Evolutionary conservation across 2,888 invertebrate species (phyloP).

Genomic region (Phaedon cochleariae): DNA sequence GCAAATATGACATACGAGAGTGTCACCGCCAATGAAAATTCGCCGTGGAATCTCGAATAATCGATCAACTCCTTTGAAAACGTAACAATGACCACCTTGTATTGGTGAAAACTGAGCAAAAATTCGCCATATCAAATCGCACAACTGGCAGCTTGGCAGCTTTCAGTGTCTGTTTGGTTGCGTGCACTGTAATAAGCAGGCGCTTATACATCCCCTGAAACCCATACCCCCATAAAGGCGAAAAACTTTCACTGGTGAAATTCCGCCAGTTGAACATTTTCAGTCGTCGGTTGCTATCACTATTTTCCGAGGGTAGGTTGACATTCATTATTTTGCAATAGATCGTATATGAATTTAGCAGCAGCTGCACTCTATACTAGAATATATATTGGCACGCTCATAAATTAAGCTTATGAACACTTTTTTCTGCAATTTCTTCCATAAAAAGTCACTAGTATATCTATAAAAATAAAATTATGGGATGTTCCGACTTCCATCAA

Average conservation of each 20-base stretch:
- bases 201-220: constrained; percentile 49
- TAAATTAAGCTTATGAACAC: too few species aligned
- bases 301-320: background rate
- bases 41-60: background rate
- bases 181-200: constrained; percentile 55
- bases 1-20: too few species aligned
- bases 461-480: too few species aligned
- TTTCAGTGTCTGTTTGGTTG: constrained; percentile 54
- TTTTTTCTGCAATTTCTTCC: too few species aligned
- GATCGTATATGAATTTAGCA: too few species aligned
- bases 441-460: too few species aligned
- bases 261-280: constrained; percentile 7
- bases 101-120: constrained; percentile 19
- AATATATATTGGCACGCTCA: background rate
- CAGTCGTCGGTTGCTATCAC: background rate
- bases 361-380: too few species aligned
- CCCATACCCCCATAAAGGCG: constrained; percentile 30
- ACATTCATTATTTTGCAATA: too few species aligned
- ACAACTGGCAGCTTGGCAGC: constrained; percentile 49
- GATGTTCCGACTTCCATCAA: too few species aligned
- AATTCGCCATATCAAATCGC: constrained; percentile 28
- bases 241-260: constrained; percentile 17
- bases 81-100: constrained; percentile 10
- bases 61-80: background rate
- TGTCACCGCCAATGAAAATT: too few species aligned